Evolutionary conservation across 2,113 vertebrate genomes (phyloP).

Genomic region (Cichladusa arquata): DNA sequence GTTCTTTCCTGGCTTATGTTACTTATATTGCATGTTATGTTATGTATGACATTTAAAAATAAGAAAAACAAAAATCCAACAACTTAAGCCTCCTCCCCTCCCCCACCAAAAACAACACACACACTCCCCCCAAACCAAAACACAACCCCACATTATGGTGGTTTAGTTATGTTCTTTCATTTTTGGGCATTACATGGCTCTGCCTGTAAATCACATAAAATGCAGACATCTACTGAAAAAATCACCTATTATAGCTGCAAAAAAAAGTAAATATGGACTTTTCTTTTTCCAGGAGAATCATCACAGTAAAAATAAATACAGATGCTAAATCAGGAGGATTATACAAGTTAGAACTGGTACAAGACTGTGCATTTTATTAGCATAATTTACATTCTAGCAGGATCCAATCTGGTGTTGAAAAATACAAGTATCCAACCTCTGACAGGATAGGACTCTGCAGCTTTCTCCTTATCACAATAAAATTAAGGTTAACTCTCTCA

Average conservation of each 20-base stretch:
- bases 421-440: background rate
- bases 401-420: background rate
- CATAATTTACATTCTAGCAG: background rate
- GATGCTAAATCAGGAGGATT: constrained; percentile 15
- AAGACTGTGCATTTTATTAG: constrained; percentile 36
- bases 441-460: background rate
- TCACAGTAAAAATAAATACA: constrained; percentile 50
- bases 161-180: background rate
- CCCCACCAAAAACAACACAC: background rate
- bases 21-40: background rate
- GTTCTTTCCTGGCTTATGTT: background rate
- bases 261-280: constrained; percentile 11
- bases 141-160: background rate
- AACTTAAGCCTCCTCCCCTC: background rate
- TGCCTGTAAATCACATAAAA: background rate
- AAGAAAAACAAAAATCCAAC: background rate
- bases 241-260: background rate
- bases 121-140: background rate
- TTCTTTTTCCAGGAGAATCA: constrained; percentile 1
- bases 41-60: background rate
- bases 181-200: background rate
- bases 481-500: background rate
- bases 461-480: background rate
- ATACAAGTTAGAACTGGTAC: background rate
- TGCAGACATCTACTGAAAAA: background rate